These are phyloP conservation scores for Phortica magna DNA, from an alignment of 2,888 invertebrate species.

Conservation along the genomic window DNA sequence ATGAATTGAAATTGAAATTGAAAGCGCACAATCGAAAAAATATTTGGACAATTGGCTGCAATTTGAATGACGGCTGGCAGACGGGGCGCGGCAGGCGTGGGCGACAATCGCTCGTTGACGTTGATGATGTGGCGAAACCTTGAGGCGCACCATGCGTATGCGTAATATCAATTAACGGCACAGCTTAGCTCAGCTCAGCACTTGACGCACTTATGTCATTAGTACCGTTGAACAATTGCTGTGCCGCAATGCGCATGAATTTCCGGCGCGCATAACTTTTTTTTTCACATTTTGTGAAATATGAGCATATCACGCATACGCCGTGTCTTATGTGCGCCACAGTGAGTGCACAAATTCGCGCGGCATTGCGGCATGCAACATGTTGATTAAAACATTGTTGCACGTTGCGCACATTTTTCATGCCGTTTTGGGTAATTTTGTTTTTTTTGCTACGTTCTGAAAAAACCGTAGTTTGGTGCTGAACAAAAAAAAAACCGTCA, in stretches of 20 bases:
- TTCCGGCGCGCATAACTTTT: not conserved
- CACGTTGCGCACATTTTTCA: slow-evolving; percentile 18
- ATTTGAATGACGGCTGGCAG: slow-evolving; percentile 24
- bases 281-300: not conserved
- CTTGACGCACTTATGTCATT: no score
- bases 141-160: no score
- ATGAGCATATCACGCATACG: not conserved
- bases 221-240: no score
- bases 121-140: no score
- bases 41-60: slow-evolving; percentile 64
- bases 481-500: slow-evolving; percentile 48
- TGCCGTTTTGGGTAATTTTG: slow-evolving; percentile 7
- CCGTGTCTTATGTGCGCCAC: not conserved
- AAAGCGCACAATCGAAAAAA: slow-evolving; percentile 52
- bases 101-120: no score
- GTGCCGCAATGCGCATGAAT: no score
- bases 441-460: not conserved
- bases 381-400: slow-evolving; percentile 27
- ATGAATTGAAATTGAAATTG: slow-evolving; percentile 28
- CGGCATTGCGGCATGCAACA: slow-evolving; percentile 8
- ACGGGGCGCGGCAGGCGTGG: no score
- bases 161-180: no score
- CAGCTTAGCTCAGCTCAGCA: no score
- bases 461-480: not conserved
- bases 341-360: not conserved